Evolutionary conservation across 2,113 vertebrate species (phyloP).

Genomic region (Nothobranchius furzeri): DNA sequence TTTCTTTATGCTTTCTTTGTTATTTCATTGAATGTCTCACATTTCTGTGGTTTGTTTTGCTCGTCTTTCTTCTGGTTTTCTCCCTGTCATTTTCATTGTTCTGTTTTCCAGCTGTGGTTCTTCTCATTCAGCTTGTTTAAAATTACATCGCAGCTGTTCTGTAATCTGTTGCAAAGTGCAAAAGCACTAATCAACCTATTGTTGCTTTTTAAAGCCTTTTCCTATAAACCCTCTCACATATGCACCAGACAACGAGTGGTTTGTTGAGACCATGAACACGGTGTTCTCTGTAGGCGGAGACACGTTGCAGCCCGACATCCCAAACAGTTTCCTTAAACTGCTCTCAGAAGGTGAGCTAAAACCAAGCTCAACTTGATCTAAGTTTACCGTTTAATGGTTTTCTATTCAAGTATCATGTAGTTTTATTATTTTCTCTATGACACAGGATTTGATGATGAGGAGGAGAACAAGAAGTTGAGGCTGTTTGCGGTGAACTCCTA

Average conservation of each 20-base stretch:
- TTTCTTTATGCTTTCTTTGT: too few relatives aligned
- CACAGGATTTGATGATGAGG: constrained; percentile 84
- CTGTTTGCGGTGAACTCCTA: constrained; percentile 88
- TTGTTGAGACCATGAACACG: constrained; percentile 95
- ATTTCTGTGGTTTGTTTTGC: too few relatives aligned
- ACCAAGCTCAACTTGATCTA: neutral
- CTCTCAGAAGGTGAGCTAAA: constrained; percentile 86
- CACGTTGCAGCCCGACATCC: constrained; percentile 87
- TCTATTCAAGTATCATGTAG: neutral
- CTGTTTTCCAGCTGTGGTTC: too few relatives aligned
- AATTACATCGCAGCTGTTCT: too few relatives aligned
- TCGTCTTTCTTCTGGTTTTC: too few relatives aligned
- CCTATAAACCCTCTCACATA: constrained; percentile 84
- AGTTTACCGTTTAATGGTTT: neutral
- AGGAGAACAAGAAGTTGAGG: constrained; percentile 85
- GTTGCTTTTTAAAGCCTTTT: constrained; percentile 33
- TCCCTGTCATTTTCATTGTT: too few relatives aligned
- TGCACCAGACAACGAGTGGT: constrained; percentile 94
- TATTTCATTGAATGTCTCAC: too few relatives aligned
- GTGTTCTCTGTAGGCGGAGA: constrained; percentile 93
- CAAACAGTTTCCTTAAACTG: constrained; percentile 90
- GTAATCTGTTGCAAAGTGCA: too few relatives aligned
- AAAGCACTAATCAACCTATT: too few relatives aligned
- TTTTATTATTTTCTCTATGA: neutral
- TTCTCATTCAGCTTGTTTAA: too few relatives aligned